Evolutionary conservation across 1,140 invertebrate genomes (phyloP).

Genomic region (Platyura marginata): DNA sequence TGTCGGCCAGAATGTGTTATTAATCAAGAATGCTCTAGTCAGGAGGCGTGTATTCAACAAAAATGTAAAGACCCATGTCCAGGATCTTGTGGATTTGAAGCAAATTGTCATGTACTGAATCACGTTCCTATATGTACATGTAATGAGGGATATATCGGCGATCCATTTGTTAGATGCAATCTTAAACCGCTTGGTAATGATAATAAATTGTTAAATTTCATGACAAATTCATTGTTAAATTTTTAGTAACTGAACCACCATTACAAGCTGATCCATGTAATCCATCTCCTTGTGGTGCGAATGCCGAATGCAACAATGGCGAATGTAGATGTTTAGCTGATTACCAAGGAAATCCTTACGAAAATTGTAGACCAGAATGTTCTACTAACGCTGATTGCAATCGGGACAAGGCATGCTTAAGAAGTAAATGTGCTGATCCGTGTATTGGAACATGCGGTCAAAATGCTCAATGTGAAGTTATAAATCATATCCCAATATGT

Average conservation of each 20-base stretch:
- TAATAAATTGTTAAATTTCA: no score
- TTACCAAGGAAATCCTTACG: slow-evolving; percentile 47
- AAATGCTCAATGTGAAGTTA: slow-evolving; percentile 45
- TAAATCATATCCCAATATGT: slow-evolving; percentile 50
- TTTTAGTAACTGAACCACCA: no score
- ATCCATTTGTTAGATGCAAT: slow-evolving; percentile 46
- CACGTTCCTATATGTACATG: slow-evolving; percentile 54
- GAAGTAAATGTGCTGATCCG: slow-evolving; percentile 49
- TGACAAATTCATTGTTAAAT: slow-evolving; percentile 37
- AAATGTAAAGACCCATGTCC: slow-evolving; percentile 60
- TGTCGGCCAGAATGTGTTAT: slow-evolving; percentile 60
- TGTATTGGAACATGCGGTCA: slow-evolving; percentile 45
- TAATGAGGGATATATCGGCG: slow-evolving; percentile 40
- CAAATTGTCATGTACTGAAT: slow-evolving; percentile 46
- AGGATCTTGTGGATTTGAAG: slow-evolving; percentile 50
- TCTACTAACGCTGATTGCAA: slow-evolving; percentile 46
- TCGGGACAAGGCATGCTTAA: slow-evolving; percentile 42
- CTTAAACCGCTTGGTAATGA: slow-evolving; percentile 25
- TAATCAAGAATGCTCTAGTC: slow-evolving; percentile 53
- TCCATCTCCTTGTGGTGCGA: slow-evolving; percentile 55
- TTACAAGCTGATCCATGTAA: slow-evolving; percentile 53
- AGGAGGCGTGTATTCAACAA: slow-evolving; percentile 46
- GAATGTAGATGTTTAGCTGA: slow-evolving; percentile 41
- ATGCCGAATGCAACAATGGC: slow-evolving; percentile 36
- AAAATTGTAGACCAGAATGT: slow-evolving; percentile 48